A percentile compares a stretch with the other conserved stretches of the same genome.
phyloP scores from a whole-genome alignment of 2,888 invertebrate genomes.

The Drosophila dives region DNA sequence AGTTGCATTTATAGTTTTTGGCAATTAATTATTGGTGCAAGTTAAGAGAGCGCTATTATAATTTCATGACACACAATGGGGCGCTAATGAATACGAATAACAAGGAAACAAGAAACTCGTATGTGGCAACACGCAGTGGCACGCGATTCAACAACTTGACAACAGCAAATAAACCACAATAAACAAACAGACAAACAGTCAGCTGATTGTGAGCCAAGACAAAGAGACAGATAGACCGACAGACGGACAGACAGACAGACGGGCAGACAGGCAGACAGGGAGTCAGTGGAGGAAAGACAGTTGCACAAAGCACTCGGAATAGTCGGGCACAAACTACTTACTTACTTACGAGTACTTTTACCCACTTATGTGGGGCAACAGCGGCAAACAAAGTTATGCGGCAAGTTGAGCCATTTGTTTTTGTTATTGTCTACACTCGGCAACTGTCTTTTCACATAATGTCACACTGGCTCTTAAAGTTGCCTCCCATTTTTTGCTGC shows the following conservation, averaged over 20 bases:
- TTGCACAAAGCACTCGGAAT: conserved; percentile 20
- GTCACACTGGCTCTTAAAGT: conserved; percentile 65
- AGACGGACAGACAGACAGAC: conserved; percentile 1
- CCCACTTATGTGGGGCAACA: conserved; percentile 69
- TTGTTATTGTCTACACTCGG: conserved; percentile 49
- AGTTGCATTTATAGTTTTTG: background rate
- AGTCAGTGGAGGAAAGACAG: conserved; percentile 5
- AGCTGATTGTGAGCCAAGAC: conserved; percentile 42
- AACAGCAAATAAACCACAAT: conserved; percentile 36
- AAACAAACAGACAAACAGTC: conserved; percentile 50
- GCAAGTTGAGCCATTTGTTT: conserved; percentile 66
- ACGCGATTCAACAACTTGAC: conserved; percentile 50
- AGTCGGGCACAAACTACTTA: conserved; percentile 55
- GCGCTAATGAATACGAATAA: conserved; percentile 76
- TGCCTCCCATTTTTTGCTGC: conserved; percentile 23
- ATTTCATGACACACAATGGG: conserved; percentile 66
- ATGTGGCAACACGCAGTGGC: conserved; percentile 48
- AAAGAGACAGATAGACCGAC: conserved; percentile 3
- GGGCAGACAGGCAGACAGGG: conserved; percentile 1
- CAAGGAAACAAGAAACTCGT: conserved; percentile 57
- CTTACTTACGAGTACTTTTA: conserved; percentile 64
- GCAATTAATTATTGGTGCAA: conserved; percentile 49
- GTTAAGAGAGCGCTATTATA: conserved; percentile 44
- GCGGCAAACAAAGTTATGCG: conserved; percentile 68
- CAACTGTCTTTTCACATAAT: conserved; percentile 70